Evolutionary conservation across 2,113 vertebrate genomes (phyloP).

Genomic region (Tyrannus savana): DNA sequence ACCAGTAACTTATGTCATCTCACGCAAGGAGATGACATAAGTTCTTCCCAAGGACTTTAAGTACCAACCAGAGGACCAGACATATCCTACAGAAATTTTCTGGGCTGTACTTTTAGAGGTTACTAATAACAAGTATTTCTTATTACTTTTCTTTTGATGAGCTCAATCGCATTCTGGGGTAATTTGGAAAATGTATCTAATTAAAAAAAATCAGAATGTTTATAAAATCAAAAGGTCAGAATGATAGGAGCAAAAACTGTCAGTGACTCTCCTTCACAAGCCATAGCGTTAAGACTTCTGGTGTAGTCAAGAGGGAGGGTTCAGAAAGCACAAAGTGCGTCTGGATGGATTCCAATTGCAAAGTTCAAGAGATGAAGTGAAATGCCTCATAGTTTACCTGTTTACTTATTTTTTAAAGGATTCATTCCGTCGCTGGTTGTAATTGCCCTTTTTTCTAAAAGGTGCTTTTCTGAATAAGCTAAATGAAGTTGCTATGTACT

Average conservation of each 20-base stretch:
- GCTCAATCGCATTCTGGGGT: not conserved
- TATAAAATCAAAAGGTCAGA: not conserved
- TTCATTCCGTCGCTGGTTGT: not conserved
- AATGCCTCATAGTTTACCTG: not conserved
- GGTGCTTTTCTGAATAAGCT: not conserved
- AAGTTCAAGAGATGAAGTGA: not conserved
- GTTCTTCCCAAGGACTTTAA: not conserved
- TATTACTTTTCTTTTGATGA: not conserved
- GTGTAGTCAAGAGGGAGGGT: not conserved
- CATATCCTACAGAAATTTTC: not conserved
- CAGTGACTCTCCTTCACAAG: not conserved
- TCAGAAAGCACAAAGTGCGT: not conserved
- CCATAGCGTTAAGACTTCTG: not conserved
- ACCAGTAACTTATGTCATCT: not conserved
- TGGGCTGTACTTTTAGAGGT: not conserved
- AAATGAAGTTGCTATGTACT: conserved; percentile 27
- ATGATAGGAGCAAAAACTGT: not conserved
- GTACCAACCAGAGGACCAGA: not conserved
- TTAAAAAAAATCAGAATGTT: not conserved
- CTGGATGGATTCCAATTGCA: not conserved
- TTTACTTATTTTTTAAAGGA: not conserved
- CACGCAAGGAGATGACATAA: not conserved
- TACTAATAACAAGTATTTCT: not conserved
- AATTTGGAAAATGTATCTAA: not conserved
- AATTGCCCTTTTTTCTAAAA: conserved; percentile 45